Evolutionary conservation across 2,113 vertebrate genomes (phyloP).

Genomic region (Otolemur garnettii): DNA sequence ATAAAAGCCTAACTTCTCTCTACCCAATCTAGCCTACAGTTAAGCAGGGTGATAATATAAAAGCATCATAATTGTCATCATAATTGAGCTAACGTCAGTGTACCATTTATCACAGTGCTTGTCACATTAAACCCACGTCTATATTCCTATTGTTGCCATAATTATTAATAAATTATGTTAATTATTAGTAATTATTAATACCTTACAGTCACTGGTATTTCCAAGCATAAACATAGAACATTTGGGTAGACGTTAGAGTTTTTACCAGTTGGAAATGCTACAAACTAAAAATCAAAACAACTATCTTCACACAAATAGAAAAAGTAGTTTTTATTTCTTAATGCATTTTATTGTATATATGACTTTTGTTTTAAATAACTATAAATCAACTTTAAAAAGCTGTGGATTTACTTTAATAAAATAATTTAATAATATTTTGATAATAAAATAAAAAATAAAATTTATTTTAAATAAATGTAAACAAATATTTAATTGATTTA

Average conservation of each 20-base stretch:
- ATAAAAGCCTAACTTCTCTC: not conserved
- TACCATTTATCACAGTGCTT: not conserved
- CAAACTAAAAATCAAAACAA: slow-evolving; percentile 39
- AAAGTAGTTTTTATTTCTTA: slow-evolving; percentile 30
- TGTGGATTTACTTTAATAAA: too few relatives aligned
- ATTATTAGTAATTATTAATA: not conserved
- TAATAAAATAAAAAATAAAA: not conserved
- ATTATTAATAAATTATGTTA: not conserved
- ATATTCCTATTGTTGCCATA: not conserved
- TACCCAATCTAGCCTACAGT: not conserved
- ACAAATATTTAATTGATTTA: not conserved
- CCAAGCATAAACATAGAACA: not conserved
- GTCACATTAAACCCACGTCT: not conserved
- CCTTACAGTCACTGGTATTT: not conserved
- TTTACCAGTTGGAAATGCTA: not conserved
- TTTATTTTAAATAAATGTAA: slow-evolving; percentile 46
- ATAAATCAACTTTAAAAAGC: not conserved
- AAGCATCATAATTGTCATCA: not conserved
- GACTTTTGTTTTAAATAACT: not conserved
- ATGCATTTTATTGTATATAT: not conserved
- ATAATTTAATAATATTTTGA: too few relatives aligned
- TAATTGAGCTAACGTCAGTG: not conserved
- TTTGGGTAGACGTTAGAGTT: not conserved
- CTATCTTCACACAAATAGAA: not conserved
- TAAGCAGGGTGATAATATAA: not conserved